Evolutionary conservation across 2,888 invertebrate genomes (phyloP).

Genomic region (Patella depressa): DNA sequence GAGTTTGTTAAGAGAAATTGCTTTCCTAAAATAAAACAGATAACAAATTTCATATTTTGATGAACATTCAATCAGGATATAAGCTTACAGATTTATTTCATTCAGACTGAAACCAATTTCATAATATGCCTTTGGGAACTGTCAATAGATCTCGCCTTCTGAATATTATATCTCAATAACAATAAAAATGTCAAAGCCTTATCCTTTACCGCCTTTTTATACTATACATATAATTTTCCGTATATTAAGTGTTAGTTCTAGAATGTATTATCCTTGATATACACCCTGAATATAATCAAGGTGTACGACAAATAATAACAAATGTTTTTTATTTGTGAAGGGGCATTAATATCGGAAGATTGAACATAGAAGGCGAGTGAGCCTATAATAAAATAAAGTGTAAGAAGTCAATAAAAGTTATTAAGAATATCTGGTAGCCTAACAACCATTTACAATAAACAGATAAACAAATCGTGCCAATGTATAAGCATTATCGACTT

Average conservation of each 20-base stretch:
- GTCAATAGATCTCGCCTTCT: background rate
- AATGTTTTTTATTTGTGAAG: too few species aligned
- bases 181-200: conserved; percentile 4
- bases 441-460: conserved; percentile 9
- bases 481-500: conserved; percentile 10
- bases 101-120: conserved; percentile 10
- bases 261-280: too few species aligned
- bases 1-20: too few species aligned
- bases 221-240: conserved; percentile 1
- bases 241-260: background rate
- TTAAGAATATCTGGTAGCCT: conserved; percentile 7
- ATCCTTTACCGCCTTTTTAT: background rate
- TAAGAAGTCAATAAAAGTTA: conserved; percentile 11
- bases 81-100: conserved; percentile 10
- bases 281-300: too few species aligned
- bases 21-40: too few species aligned
- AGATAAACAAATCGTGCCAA: background rate
- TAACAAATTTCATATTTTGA: background rate
- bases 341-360: too few species aligned
- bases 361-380: background rate
- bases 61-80: background rate
- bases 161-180: background rate
- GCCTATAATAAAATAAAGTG: conserved; percentile 1
- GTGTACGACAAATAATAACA: too few species aligned
- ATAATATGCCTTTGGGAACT: conserved; percentile 6